Conservation (phyloP, 2,888 invertebrate species). For the Andrena fulva region DNA sequence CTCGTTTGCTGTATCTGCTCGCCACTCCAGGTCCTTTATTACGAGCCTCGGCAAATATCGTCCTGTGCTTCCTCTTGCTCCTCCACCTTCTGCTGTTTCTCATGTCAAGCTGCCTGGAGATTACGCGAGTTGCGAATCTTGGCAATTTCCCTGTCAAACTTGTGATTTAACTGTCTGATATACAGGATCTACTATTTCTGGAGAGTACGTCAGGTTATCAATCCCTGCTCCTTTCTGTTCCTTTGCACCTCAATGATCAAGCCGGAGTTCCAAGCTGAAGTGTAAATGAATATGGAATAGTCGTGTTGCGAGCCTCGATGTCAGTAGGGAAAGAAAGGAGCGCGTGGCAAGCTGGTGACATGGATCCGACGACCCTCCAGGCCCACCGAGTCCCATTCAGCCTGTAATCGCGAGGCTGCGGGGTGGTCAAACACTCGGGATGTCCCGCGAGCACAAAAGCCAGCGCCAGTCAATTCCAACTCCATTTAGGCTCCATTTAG, state of each 20-base stretch:
- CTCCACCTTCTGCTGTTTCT: no score
- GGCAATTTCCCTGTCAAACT: no score
- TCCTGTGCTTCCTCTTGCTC: neutral
- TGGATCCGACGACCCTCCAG: slow-evolving; percentile 5
- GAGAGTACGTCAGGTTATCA: no score
- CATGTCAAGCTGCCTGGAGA: no score
- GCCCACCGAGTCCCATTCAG: slow-evolving; percentile 9
- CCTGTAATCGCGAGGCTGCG: slow-evolving; percentile 35
- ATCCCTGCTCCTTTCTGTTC: no score
- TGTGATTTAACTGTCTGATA: no score
- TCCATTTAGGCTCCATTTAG: slow-evolving; percentile 81
- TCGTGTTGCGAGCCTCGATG: no score
- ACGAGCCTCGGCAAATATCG: slow-evolving; percentile 22
- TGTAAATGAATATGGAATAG: no score
- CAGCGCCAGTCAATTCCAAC: slow-evolving; percentile 75
- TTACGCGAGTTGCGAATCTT: no score
- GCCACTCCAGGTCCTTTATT: slow-evolving; percentile 29
- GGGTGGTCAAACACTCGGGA: slow-evolving; percentile 54
- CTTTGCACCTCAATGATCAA: no score
- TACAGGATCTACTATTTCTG: no score
- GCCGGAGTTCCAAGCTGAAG: no score
- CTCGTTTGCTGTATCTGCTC: slow-evolving; percentile 55
- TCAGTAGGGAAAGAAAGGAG: neutral
- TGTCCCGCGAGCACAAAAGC: slow-evolving; percentile 70
- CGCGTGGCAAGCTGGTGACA: slow-evolving; percentile 55